Base-by-base conservation (phyloP, 2,113 vertebrate genomes). In the Microtus montanus region DNA sequence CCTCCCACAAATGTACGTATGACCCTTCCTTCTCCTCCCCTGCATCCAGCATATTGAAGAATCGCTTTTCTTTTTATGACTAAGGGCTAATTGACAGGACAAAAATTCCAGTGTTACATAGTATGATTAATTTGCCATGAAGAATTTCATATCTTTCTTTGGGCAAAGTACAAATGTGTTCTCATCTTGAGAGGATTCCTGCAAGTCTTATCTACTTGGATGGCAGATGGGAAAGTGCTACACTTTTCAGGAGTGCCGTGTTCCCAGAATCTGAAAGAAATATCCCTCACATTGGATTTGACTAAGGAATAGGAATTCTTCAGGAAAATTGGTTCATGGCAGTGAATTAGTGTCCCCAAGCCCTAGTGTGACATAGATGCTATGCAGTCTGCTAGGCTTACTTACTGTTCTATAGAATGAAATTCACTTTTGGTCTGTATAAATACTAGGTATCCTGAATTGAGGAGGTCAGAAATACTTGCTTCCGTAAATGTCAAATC, bases 1-100 rank as follows among this genome's bases (percentile, higher is more conserved):
- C 98, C 98, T 87, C 98, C 98, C 54, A 99, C 99, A 92, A 99
- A 99, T 0, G 99, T 99, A 99, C 17, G 99, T 96, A 93, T 95
- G 77, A 49, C 33, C 58, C 95, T 94, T 49, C 84, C 88, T 94
- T 94, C 41, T 95, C 88, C 49, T 54, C 74, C 54, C 4, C 13
- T 58, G 93, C 73, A 64, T 68, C 44, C 10, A 82, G 7, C n/a
- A n/a, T 87, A 38, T 64, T 90, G 93, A 90, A 49, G 63, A 91
- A 87, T 54, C 35, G 8, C 3, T 58, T 78, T 49, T 33, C 11
- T 74, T 68, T 61, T 70, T 91, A 26, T 64, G 19, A 1, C 54
- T 79, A 24, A 90, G 73, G 77, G 87, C 47, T 83, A 92, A 93
- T 47, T 91, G 89, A 73, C 4, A 47, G 47, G 20, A 13, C 85